phyloP scores from a whole-genome alignment of 2,888 invertebrate genomes.

The Spodoptera exigua region DNA sequence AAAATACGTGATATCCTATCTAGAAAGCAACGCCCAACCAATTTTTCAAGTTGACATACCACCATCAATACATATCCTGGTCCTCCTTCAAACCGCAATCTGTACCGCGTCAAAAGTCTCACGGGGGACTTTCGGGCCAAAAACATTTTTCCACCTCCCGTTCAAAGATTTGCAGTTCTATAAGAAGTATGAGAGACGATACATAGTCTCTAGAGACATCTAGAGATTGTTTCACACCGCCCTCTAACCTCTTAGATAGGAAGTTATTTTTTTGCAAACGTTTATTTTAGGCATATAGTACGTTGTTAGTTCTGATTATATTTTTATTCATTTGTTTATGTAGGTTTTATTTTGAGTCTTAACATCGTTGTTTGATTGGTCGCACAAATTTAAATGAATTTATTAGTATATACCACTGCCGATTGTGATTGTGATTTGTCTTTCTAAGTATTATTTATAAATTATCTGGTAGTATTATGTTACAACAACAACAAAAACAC shows the following conservation, averaged over 20 bases:
- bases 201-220: constrained; percentile 60
- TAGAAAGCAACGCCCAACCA: neutral
- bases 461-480: too few species aligned
- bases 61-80: constrained; percentile 35
- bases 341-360: neutral
- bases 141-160: constrained; percentile 61
- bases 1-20: too few species aligned
- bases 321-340: neutral
- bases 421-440: too few species aligned
- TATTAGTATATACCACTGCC: too few species aligned
- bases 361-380: neutral
- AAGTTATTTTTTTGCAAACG: constrained; percentile 60
- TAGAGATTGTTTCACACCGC: constrained; percentile 59
- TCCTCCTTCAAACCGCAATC: constrained; percentile 61
- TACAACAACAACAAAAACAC: too few species aligned
- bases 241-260: constrained; percentile 51
- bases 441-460: too few species aligned
- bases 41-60: constrained; percentile 19
- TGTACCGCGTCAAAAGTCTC: constrained; percentile 64
- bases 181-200: constrained; percentile 60
- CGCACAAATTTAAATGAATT: too few species aligned
- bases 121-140: constrained; percentile 59
- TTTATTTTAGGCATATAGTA: constrained; percentile 51
- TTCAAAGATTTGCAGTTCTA: constrained; percentile 46
- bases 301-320: constrained; percentile 11